Evolutionary conservation across 2,797 vertebrate genomes (phyloP), one percentile per base, ranked within the genome.

Genomic region (Numenius phaeopus): DNA sequence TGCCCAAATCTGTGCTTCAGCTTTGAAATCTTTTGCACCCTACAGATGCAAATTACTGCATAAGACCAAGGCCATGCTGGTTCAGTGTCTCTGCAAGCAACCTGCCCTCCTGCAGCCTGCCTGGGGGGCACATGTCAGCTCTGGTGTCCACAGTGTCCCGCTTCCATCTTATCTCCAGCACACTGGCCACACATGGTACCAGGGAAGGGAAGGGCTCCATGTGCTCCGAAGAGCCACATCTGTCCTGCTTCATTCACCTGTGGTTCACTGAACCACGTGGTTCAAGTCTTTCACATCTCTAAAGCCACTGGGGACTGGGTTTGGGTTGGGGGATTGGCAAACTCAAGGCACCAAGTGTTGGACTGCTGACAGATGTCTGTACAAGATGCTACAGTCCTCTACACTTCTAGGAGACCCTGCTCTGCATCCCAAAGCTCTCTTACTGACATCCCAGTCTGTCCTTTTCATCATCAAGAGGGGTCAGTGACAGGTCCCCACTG

Each of bases 111-210:
- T 42, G 44, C 62, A 92, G 23, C 58, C 65, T 22, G 21, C 14
- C 54, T 72, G 64, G n/a, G 75, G 71, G 34, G 54, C 49, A 69
- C 0, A 1, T 1, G 0, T 8, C 58, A 76, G 15, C 30, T 52
- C 49, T 26, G 40, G 40, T 61, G 39, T 46, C 61, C 4, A 4
- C 2, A 4, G 34, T 37, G 24, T 71, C 49, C 54, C 44, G 34
- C 37, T 82, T 52, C 27, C 11, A 14, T 50, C 54, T 65, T 58
- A 30, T n/a, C 62, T 79, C 62, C 58, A 80, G 55, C 54, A 78
- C 40, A 42, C 13, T 1, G 1, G 21, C 40, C 24, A 39, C 0
- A 0, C 5, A 5, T 1, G 11, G 30, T 47, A n/a, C 27, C 5
- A 8, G 27, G 44, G 14, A 59, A 87, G 16, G 30, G 22, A 79